These are phyloP conservation scores for Sapajus apella DNA, from an alignment of 2,113 vertebrate species.

Conservation along the genomic window DNA sequence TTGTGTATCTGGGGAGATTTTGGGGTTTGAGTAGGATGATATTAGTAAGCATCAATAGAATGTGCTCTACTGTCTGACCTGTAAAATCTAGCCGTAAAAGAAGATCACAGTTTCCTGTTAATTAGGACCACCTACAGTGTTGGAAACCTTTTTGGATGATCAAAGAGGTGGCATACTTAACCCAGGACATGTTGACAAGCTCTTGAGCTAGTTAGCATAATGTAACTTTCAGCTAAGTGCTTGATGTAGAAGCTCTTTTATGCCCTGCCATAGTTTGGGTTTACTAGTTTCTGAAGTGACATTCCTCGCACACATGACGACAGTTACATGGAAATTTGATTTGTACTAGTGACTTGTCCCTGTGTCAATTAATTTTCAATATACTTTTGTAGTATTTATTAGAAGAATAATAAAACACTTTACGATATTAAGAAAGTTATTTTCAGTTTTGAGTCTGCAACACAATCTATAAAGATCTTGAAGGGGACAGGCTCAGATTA, in stretches of 20 bases:
- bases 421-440: neutral
- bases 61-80: constrained; percentile 63
- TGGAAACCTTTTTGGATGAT: constrained; percentile 78
- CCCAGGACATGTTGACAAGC: constrained; percentile 73
- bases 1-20: constrained; percentile 32
- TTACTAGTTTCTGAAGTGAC: constrained; percentile 45
- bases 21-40: constrained; percentile 60
- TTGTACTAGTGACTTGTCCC: neutral
- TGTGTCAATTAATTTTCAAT: neutral
- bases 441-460: neutral
- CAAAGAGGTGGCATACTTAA: constrained; percentile 79
- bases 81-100: constrained; percentile 72
- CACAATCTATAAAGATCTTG: neutral
- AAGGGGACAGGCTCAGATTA: neutral
- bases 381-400: neutral
- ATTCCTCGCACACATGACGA: constrained; percentile 53
- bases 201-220: constrained; percentile 75
- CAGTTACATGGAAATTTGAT: neutral
- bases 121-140: constrained; percentile 82
- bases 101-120: constrained; percentile 80
- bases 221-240: constrained; percentile 60
- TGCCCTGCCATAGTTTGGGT: neutral
- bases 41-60: constrained; percentile 67
- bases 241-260: constrained; percentile 58
- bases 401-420: neutral